Evolutionary conservation across 2,797 vertebrate genomes (phyloP).

Genomic region (Schizopygopsis pylzovi): DNA sequence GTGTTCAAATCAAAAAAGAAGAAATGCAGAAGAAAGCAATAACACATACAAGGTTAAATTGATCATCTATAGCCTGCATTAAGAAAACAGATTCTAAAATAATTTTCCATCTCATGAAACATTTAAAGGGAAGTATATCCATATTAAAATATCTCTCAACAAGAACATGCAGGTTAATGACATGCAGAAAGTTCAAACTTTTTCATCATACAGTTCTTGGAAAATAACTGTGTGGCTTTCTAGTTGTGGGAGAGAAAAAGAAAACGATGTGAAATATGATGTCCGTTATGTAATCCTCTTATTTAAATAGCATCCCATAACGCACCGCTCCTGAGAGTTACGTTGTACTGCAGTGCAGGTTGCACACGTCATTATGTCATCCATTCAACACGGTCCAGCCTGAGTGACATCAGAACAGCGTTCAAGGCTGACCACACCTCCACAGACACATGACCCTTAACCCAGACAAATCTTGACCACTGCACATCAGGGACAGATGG

Average conservation of each 20-base stretch:
- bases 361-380: conserved; percentile 54
- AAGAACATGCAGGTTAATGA: not conserved
- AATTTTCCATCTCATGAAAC: not conserved
- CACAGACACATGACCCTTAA: conserved; percentile 49
- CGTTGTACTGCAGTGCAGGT: conserved; percentile 15
- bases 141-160: not conserved
- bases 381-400: conserved; percentile 7
- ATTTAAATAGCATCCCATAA: conserved; percentile 44
- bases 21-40: too few species aligned
- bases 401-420: conserved; percentile 51
- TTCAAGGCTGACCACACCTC: conserved; percentile 47
- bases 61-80: not conserved
- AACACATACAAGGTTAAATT: not conserved
- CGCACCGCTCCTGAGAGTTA: conserved; percentile 32
- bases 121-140: not conserved
- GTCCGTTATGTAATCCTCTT: conserved; percentile 29
- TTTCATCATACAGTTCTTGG: not conserved
- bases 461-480: conserved; percentile 52
- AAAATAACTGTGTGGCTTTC: conserved; percentile 21
- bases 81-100: not conserved
- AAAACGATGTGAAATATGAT: conserved; percentile 13
- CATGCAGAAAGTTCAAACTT: conserved; percentile 4
- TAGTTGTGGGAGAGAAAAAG: conserved; percentile 34
- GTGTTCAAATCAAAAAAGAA: too few species aligned
- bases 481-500: conserved; percentile 55